These are phyloP conservation scores for Melanotaenia boesemani DNA, from an alignment of 2,797 vertebrate genomes.

Conservation along the genomic window DNA sequence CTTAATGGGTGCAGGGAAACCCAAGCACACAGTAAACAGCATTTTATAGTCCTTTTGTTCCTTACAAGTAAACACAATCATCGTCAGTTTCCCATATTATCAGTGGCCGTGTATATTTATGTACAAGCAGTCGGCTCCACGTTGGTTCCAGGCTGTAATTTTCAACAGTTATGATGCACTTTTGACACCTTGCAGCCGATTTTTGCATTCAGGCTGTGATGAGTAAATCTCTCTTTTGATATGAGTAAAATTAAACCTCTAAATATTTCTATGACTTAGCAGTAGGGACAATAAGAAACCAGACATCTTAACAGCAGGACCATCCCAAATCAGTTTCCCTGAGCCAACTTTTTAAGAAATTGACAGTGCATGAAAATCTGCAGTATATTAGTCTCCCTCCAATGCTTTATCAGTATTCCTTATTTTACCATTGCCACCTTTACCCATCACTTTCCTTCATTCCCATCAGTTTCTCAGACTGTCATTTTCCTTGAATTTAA, in stretches of 20 bases:
- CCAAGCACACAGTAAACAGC: conserved; percentile 6
- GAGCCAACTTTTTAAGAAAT: neutral
- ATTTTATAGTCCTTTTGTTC: too few species aligned
- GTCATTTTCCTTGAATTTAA: neutral
- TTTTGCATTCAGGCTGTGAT: conserved; percentile 7
- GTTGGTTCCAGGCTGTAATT: neutral
- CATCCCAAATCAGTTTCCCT: neutral
- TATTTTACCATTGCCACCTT: neutral
- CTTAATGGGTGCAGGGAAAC: conserved; percentile 4
- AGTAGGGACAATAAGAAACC: neutral
- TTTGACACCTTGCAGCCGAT: conserved; percentile 7
- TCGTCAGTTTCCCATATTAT: neutral
- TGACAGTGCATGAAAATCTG: neutral
- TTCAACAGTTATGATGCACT: neutral
- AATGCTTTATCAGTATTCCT: neutral
- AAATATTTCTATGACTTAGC: neutral
- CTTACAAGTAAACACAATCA: neutral
- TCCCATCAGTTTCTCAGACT: conserved; percentile 18
- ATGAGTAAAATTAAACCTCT: neutral
- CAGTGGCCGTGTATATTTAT: neutral
- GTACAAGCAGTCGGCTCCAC: neutral
- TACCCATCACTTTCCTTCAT: neutral
- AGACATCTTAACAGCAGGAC: neutral
- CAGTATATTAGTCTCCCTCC: neutral
- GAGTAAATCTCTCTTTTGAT: conserved; percentile 33